A percentile compares a stretch with the other conserved stretches of the same genome.
These are phyloP conservation scores for Acronicta leporina DNA, from an alignment of 2,888 invertebrate genomes.

Conservation along the genomic window DNA sequence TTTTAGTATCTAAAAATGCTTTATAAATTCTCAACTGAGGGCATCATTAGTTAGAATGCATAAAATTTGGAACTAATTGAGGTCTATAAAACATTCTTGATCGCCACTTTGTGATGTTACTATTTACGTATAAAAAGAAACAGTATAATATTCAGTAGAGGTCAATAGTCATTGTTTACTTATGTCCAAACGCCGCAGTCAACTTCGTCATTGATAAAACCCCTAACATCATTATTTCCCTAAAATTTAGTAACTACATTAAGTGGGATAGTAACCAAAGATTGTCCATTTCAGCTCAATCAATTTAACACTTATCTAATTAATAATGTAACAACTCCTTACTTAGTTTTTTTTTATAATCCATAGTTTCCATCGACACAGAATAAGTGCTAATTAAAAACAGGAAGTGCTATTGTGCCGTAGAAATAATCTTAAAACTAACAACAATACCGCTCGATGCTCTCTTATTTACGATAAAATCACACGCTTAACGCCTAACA, in stretches of 20 bases:
- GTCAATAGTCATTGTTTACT: conserved; percentile 66
- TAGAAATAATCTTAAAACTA: conserved; percentile 87
- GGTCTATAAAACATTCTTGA: conserved; percentile 80
- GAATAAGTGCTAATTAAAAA: conserved; percentile 89
- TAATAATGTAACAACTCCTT: conserved; percentile 89
- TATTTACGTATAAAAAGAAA: conserved; percentile 66
- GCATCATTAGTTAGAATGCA: conserved; percentile 64
- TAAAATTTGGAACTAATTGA: conserved; percentile 68
- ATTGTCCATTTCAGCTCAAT: conserved; percentile 88
- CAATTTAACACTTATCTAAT: conserved; percentile 89
- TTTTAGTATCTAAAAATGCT: conserved; percentile 72
- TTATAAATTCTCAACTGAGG: conserved; percentile 78
- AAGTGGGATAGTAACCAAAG: conserved; percentile 88
- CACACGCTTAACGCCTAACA: conserved; percentile 89
- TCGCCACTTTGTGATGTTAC: conserved; percentile 74
- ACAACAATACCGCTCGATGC: conserved; percentile 89
- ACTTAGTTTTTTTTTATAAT: conserved; percentile 84
- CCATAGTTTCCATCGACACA: conserved; percentile 87
- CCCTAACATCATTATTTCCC: conserved; percentile 87
- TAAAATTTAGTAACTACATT: conserved; percentile 86
- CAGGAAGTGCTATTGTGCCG: conserved; percentile 89
- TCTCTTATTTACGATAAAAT: conserved; percentile 88
- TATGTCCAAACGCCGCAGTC: conserved; percentile 81
- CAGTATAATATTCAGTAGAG: conserved; percentile 65
- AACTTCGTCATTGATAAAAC: conserved; percentile 89